Conservation (phyloP, 2,797 vertebrate species). For the Trichosurus vulpecula region DNA sequence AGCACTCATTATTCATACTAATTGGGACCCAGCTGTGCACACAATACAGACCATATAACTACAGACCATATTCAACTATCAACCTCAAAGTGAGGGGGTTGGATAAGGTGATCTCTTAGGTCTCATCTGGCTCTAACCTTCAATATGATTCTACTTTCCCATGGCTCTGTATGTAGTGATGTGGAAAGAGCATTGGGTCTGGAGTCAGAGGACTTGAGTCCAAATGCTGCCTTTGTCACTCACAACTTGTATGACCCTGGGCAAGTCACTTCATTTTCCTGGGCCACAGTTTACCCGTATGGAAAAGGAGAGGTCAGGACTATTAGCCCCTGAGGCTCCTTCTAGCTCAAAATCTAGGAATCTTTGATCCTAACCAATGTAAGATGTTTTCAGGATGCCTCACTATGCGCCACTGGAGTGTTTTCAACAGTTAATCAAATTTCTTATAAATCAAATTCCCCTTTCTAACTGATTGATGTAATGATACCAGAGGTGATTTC, state of each 20-base stretch:
- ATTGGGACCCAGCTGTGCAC: background rate
- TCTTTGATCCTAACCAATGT: background rate
- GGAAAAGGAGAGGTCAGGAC: background rate
- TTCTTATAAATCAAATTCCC: background rate
- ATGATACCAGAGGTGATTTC: too few relatives aligned
- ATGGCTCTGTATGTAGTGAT: background rate
- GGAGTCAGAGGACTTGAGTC: background rate
- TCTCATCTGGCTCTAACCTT: background rate
- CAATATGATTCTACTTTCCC: background rate
- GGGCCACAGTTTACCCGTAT: background rate
- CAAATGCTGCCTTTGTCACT: background rate
- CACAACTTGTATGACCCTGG: background rate
- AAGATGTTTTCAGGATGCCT: background rate
- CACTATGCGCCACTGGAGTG: background rate
- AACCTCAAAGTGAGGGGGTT: background rate
- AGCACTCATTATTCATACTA: background rate
- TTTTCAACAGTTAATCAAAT: background rate
- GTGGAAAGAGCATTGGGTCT: background rate
- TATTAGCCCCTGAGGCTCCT: background rate
- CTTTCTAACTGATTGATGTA: background rate
- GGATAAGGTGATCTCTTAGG: background rate
- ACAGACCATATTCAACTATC: background rate
- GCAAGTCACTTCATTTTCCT: background rate
- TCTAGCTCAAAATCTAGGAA: background rate
- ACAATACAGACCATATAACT: background rate